These are phyloP conservation scores for Junonia oenone DNA, from an alignment of 2,888 invertebrate species.

Conservation along the genomic window DNA sequence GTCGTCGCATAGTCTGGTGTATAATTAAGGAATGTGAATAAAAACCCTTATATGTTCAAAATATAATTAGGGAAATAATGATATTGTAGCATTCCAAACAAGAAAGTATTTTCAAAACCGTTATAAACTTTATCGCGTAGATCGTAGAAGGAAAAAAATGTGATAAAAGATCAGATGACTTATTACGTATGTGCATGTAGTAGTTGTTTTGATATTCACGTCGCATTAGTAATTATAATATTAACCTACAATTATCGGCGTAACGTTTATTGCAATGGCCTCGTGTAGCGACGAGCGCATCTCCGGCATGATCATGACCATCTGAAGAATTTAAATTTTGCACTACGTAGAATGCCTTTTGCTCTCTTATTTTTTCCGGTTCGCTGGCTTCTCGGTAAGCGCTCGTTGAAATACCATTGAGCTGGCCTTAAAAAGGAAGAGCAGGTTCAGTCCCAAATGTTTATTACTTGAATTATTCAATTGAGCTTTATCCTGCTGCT, in stretches of 20 bases:
- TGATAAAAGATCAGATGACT: neutral
- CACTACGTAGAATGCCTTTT: constrained; percentile 38
- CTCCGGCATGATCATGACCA: constrained; percentile 30
- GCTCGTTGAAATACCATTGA: constrained; percentile 34
- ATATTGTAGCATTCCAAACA: too few species aligned
- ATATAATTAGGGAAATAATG: too few species aligned
- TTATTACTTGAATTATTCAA: constrained; percentile 40
- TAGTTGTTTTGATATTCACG: neutral
- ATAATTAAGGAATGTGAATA: too few species aligned
- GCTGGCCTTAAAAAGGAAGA: constrained; percentile 35
- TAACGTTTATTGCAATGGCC: neutral
- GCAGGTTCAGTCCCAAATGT: constrained; percentile 36
- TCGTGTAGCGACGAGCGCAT: constrained; percentile 5
- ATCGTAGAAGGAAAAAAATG: neutral
- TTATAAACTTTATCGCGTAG: neutral
- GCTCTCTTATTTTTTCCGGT: constrained; percentile 35
- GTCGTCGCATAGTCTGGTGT: too few species aligned
- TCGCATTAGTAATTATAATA: neutral
- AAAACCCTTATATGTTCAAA: too few species aligned
- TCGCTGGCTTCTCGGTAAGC: constrained; percentile 34
- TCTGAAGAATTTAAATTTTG: constrained; percentile 38
- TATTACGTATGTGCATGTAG: neutral
- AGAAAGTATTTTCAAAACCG: too few species aligned
- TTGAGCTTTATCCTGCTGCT: constrained; percentile 33
- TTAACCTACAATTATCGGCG: neutral